Evolutionary conservation across 2,797 vertebrate species (phyloP), one percentile per base, ranked within the genome.

Genomic region (Platalea minor): DNA sequence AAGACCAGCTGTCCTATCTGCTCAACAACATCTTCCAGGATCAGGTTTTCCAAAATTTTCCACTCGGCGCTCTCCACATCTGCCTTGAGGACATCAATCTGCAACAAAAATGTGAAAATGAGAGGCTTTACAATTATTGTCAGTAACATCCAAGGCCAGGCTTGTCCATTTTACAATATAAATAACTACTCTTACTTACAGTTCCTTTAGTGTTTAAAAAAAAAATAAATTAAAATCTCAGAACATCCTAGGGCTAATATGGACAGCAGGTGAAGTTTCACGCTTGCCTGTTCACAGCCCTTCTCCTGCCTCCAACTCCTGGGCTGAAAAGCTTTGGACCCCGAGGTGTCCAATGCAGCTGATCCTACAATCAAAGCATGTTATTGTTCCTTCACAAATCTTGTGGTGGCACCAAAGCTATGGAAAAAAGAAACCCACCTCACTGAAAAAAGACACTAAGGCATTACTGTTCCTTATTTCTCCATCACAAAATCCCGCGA

Each of bases 41-140:
- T 97, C 88, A 99, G 94, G 76, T 99, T 99, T 98, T 99, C 99
- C 97, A 99, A 95, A 96, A 99, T 99, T 96, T 99, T 99, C 99
- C 99, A 99, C 97, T 99, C 99, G 0, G 99, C 99, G 0, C 99
- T 99, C 96, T 99, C 99, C 98, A 99, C 98, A 14, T 99, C 99
- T 31, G 98, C 98, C 97, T 99, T 99, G 74, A 99, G 98, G 60
- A 99, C 97, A 70, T 99, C 99, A 76, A 99, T 98, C 99, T 99
- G 95, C 25, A 97, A 97, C 50, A 86, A 73, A 95, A 94, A 28
- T 0, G 50, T 72, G 85, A 86, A 85, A 92, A 89, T 0, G 3
- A 89, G 39, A 33, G 21, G 76, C 43, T 85, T 29, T 21, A 46
- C 64, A 43, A 29, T 72, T 79, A 25, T 0, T 57, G 41, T 18